These are phyloP conservation scores for Anoura caudifer DNA, from an alignment of 2,113 vertebrate genomes.

Conservation along the genomic window DNA sequence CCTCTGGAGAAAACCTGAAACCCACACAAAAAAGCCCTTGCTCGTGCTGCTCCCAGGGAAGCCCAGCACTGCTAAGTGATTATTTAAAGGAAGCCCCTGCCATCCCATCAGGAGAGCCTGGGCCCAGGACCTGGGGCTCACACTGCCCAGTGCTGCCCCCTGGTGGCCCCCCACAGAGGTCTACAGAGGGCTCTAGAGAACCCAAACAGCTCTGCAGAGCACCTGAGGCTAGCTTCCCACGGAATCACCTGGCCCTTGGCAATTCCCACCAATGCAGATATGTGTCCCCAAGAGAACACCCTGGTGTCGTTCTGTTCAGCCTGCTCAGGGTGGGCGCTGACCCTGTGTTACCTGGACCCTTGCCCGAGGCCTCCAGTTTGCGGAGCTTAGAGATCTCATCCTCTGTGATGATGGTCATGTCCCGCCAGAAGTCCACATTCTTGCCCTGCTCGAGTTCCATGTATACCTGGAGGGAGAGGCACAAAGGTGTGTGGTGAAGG, in stretches of 20 bases:
- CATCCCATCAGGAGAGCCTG: rapidly evolving
- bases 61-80: rapidly evolving
- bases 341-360: conserved; percentile 89
- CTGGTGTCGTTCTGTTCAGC: background rate
- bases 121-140: rapidly evolving
- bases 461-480: conserved; percentile 86
- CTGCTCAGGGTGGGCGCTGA: rapidly evolving
- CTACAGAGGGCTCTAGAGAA: too few relatives aligned
- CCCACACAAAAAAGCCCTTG: background rate
- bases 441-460: conserved; percentile 99
- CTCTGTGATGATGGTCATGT: conserved; percentile 98
- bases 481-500: rapidly evolving
- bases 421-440: conserved; percentile 97
- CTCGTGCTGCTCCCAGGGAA: rapidly evolving
- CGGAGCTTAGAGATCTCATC: conserved; percentile 96
- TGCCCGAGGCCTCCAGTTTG: conserved; percentile 94
- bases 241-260: rapidly evolving
- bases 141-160: background rate
- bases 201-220: background rate
- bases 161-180: background rate
- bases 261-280: background rate
- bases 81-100: rapidly evolving
- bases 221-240: background rate
- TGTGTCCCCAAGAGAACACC: rapidly evolving
- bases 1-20: background rate